These are phyloP conservation scores for Diadumene lineata DNA, from an alignment of 92 coral and sea anemone species.

Conservation along the genomic window DNA sequence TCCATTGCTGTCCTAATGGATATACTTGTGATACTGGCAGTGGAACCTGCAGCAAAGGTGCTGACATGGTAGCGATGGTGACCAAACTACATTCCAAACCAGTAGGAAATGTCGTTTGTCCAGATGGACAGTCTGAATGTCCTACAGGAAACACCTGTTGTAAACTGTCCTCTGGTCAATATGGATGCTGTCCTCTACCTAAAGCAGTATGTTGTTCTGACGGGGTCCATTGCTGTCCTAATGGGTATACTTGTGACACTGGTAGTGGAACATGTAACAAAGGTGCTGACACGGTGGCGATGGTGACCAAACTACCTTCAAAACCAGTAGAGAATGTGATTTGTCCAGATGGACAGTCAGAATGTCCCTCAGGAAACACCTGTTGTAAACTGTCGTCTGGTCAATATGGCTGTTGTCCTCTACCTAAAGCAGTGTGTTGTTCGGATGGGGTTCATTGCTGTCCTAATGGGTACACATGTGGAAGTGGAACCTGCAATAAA, in stretches of 20 bases:
- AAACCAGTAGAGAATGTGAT: conserved; percentile 23
- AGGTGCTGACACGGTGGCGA: not conserved
- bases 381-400: conserved; percentile 38
- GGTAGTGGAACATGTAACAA: conserved; percentile 37
- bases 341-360: conserved; percentile 56
- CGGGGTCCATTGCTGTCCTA: conserved; percentile 70
- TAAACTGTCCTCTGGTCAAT: conserved; percentile 46
- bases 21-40: not conserved
- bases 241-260: conserved; percentile 55
- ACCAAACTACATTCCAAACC: not conserved
- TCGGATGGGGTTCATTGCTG: conserved; percentile 70
- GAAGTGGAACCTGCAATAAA: conserved; percentile 49
- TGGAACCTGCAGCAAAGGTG: not conserved
- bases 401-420: conserved; percentile 71
- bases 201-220: conserved; percentile 77
- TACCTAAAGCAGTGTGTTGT: conserved; percentile 76
- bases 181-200: conserved; percentile 73
- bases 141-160: conserved; percentile 60
- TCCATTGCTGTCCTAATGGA: not conserved
- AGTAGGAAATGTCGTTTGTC: conserved; percentile 44
- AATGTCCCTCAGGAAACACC: conserved; percentile 56
- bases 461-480: conserved; percentile 64
- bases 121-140: conserved; percentile 34
- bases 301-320: conserved; percentile 30
- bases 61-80: not conserved